Percentiles rank a stretch among this genome's conserved stretches.
Conservation (phyloP, 2,113 vertebrate genomes). For the Odobenus rosmarus region DNA sequence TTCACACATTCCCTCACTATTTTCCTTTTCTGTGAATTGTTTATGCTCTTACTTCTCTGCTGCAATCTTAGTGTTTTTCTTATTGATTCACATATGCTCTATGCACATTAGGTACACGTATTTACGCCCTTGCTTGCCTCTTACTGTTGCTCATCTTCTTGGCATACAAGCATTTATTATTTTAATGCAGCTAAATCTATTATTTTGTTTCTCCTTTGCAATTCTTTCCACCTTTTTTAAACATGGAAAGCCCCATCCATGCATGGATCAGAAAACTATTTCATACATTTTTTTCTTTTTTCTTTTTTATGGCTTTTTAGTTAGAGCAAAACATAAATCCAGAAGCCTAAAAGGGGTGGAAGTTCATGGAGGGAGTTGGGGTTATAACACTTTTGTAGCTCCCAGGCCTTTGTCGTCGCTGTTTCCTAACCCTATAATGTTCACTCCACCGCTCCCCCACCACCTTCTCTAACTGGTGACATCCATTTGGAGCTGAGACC, state of each 20-base stretch:
- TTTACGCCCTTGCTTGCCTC: neutral
- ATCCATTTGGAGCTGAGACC: neutral
- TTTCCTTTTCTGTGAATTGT: neutral
- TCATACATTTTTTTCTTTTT: neutral
- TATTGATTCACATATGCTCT: neutral
- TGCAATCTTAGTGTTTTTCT: neutral
- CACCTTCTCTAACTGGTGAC: neutral
- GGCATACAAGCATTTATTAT: neutral
- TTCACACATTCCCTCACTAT: neutral
- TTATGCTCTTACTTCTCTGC: neutral
- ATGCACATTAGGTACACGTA: neutral
- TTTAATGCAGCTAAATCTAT: neutral
- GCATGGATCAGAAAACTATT: neutral
- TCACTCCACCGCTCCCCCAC: neutral
- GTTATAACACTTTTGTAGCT: neutral
- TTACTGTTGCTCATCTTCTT: neutral
- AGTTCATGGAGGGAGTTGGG: neutral
- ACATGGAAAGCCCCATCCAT: neutral
- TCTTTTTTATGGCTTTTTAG: neutral
- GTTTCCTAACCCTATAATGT: neutral
- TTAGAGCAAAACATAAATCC: neutral
- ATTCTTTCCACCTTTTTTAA: conserved; percentile 29
- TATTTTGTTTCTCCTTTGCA: neutral
- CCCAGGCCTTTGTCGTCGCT: neutral
- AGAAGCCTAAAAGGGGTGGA: neutral